Conservation (phyloP, 2,113 vertebrate species). For the Pseudorhombus dupliciocellatus region DNA sequence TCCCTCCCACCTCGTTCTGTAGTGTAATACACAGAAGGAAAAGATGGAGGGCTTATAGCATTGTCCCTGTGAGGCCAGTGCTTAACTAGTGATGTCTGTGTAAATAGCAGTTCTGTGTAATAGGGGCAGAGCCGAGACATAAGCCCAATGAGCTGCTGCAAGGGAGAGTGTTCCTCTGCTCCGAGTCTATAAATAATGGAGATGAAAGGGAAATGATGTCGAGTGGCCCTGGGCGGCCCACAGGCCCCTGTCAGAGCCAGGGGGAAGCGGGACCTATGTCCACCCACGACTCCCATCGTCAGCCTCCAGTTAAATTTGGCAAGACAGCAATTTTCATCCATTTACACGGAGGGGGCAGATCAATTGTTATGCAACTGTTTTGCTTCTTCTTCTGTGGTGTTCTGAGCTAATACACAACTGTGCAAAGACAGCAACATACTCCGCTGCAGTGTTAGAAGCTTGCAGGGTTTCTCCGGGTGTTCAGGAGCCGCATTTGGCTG, state of each 20-base stretch:
- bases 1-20: constrained; percentile 26
- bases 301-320: constrained; percentile 55
- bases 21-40: constrained; percentile 38
- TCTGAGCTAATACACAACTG: constrained; percentile 15
- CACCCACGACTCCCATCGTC: constrained; percentile 52
- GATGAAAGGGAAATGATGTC: constrained; percentile 67
- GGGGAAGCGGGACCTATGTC: constrained; percentile 40
- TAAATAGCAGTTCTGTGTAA: constrained; percentile 67
- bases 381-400: constrained; percentile 19
- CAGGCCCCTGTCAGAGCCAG: constrained; percentile 56
- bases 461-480: constrained; percentile 3
- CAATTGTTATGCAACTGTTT: constrained; percentile 63
- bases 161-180: constrained; percentile 61
- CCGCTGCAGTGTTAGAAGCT: constrained; percentile 11
- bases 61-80: constrained; percentile 60
- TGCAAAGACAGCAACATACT: constrained; percentile 18
- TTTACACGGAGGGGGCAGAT: constrained; percentile 56
- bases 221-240: constrained; percentile 65
- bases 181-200: constrained; percentile 72
- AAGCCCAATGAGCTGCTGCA: constrained; percentile 61
- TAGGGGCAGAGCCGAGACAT: constrained; percentile 34
- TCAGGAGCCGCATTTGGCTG: background rate
- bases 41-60: constrained; percentile 50
- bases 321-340: constrained; percentile 47
- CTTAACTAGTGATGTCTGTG: constrained; percentile 68